Percentiles rank a stretch among this genome's conserved stretches.
phyloP scores from a whole-genome alignment of 1,140 invertebrate species.

The Nymphalis io region DNA sequence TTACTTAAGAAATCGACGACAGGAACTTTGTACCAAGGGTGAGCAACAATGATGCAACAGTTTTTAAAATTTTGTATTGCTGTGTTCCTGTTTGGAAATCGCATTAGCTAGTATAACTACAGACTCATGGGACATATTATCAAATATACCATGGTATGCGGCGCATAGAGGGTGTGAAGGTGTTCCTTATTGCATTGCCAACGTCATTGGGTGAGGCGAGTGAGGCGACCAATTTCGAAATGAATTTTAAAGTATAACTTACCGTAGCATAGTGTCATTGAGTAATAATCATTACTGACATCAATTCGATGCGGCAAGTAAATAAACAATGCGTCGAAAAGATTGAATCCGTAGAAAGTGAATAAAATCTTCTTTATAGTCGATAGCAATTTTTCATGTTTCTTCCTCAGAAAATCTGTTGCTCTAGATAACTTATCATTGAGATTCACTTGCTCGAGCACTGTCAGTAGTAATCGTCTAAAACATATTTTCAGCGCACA shows the following conservation, averaged over 20 bases:
- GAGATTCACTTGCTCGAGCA: constrained; percentile 44
- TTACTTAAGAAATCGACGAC: too few species aligned
- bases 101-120: too few species aligned
- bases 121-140: too few species aligned
- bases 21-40: too few species aligned
- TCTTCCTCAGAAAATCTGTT: constrained; percentile 34
- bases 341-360: constrained; percentile 53
- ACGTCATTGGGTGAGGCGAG: too few species aligned
- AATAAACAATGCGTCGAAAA: constrained; percentile 44
- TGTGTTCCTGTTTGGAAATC: too few species aligned
- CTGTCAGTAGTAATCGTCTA: constrained; percentile 46
- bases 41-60: too few species aligned
- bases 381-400: constrained; percentile 44
- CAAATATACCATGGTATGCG: too few species aligned
- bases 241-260: constrained; percentile 38
- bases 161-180: too few species aligned
- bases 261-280: constrained; percentile 63
- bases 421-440: constrained; percentile 44
- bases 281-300: constrained; percentile 49
- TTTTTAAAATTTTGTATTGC: too few species aligned
- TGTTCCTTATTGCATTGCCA: too few species aligned
- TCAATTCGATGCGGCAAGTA: constrained; percentile 56
- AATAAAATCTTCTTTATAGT: constrained; percentile 52
- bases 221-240: too few species aligned
- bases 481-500: background rate